Percentiles rank a stretch among this genome's conserved stretches.
Evolutionary conservation across 2,888 invertebrate genomes (phyloP).

Genomic region (Thecophora atra): DNA sequence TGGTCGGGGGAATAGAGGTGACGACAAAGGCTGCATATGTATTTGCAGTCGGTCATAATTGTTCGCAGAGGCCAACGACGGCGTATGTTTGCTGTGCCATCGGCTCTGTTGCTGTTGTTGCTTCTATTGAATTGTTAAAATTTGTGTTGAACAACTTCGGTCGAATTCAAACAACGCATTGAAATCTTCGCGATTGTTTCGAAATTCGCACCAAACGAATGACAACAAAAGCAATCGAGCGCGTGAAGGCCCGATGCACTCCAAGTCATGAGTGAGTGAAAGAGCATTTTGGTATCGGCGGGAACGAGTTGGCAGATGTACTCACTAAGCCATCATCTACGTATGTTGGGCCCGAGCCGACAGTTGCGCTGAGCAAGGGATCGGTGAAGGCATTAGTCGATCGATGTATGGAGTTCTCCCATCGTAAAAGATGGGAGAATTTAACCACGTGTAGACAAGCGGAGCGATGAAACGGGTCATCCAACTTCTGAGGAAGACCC

Average conservation of each 20-base stretch:
- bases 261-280: too few relatives aligned
- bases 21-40: neutral
- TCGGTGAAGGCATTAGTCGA: too few relatives aligned
- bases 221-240: neutral
- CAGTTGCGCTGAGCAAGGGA: too few relatives aligned
- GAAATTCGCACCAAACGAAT: neutral
- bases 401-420: too few relatives aligned
- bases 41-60: neutral
- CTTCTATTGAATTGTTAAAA: neutral
- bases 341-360: too few relatives aligned
- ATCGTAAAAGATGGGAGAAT: too few relatives aligned
- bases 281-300: too few relatives aligned
- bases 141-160: constrained; percentile 20
- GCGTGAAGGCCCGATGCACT: neutral
- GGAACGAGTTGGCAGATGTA: too few relatives aligned
- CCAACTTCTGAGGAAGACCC: too few relatives aligned
- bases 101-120: neutral
- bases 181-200: constrained; percentile 30
- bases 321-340: too few relatives aligned
- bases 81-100: constrained; percentile 38
- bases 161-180: constrained; percentile 31
- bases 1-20: neutral
- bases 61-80: neutral
- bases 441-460: too few relatives aligned
- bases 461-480: too few relatives aligned